These are phyloP conservation scores for Copsychus sechellarum DNA, from an alignment of 2,113 vertebrate species.

Conservation along the genomic window DNA sequence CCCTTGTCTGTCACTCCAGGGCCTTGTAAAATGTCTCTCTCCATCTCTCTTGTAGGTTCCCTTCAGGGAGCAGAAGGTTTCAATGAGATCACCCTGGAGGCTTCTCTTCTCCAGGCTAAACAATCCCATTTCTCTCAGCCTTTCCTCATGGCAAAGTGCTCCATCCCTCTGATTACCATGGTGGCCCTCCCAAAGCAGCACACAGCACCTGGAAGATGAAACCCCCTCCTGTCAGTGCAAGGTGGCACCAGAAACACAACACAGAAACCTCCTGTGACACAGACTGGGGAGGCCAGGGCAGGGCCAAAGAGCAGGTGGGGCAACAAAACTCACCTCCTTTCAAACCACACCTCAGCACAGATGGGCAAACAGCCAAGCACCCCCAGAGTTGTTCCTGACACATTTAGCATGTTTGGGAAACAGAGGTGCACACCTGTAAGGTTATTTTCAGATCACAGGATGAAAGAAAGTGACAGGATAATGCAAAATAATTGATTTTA, in stretches of 20 bases:
- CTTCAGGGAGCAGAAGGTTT: not conserved
- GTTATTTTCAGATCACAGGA: not conserved
- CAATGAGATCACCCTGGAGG: not conserved
- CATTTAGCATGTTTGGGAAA: not conserved
- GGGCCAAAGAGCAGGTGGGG: not conserved
- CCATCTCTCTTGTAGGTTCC: not conserved
- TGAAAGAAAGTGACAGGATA: not conserved
- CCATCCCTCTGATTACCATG: not conserved
- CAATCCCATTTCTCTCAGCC: not conserved
- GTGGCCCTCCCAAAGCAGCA: not conserved
- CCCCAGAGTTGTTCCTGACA: fast-evolving
- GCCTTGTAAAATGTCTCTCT: not conserved
- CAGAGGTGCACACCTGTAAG: not conserved
- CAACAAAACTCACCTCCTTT: not conserved
- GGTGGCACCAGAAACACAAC: not conserved
- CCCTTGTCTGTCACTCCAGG: not conserved
- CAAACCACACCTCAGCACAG: not conserved
- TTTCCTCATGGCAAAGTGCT: not conserved
- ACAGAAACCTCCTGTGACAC: not conserved
- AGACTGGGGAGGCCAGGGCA: not conserved
- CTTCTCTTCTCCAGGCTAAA: not conserved
- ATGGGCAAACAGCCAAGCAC: not conserved
- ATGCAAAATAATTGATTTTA: conserved; percentile 73
- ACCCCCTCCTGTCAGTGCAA: fast-evolving
- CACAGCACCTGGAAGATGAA: fast-evolving